Conservation (phyloP, 53 echinoderm and acorn worm genomes). For the Paelopatides confundens region DNA sequence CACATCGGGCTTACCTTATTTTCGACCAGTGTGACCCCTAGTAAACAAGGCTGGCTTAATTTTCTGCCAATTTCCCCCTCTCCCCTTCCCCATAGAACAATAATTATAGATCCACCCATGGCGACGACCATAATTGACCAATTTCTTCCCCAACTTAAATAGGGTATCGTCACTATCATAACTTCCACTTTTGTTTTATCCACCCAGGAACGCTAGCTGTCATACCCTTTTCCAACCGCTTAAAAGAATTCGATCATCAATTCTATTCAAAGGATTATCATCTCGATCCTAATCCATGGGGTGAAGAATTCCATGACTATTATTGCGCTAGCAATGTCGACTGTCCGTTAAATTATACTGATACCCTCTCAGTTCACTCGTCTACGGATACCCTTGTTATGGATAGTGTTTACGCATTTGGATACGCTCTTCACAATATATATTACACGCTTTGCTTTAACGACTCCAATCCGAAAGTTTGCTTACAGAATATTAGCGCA, state of each 20-base stretch:
- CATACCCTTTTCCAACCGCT: constrained; percentile 74
- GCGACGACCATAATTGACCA: too few species aligned
- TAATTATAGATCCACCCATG: too few species aligned
- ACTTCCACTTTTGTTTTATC: background rate
- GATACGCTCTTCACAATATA: constrained; percentile 71
- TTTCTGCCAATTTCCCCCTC: too few species aligned
- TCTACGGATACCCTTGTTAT: constrained; percentile 87
- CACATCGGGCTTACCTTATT: too few species aligned
- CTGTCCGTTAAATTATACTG: background rate
- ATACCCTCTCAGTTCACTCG: constrained; percentile 48
- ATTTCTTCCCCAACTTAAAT: too few species aligned
- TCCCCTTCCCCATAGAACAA: too few species aligned
- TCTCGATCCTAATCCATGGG: constrained; percentile 79
- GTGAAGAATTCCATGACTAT: constrained; percentile 61
- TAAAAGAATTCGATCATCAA: constrained; percentile 68
- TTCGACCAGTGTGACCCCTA: too few species aligned
- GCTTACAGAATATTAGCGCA: constrained; percentile 18
- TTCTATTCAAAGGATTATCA: constrained; percentile 49
- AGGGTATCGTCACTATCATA: too few species aligned
- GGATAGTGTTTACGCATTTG: constrained; percentile 86
- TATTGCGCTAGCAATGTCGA: constrained; percentile 58
- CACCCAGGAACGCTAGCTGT: constrained; percentile 81
- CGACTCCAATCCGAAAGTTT: background rate
- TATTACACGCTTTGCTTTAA: constrained; percentile 51
- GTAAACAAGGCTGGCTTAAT: too few species aligned